Conservation (phyloP, 2,888 invertebrate species). For the Drosophila lacicola region DNA sequence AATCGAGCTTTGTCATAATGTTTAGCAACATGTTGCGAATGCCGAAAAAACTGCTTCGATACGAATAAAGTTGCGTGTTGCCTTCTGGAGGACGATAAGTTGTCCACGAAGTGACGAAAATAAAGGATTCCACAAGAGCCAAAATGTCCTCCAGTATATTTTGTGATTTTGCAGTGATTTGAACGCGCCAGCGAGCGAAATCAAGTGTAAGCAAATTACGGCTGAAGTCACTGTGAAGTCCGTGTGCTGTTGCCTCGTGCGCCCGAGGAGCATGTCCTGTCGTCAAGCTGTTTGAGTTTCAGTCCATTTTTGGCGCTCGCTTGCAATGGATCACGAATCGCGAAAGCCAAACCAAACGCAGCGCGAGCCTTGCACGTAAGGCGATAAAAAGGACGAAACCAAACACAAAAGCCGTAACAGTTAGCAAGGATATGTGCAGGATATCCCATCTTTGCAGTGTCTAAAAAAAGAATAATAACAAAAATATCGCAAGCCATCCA, state of each 20-base stretch:
- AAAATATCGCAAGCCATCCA: constrained; percentile 25
- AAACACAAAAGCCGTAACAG: constrained; percentile 15
- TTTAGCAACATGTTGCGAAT: constrained; percentile 12
- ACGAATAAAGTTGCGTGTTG: constrained; percentile 44
- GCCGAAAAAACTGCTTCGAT: not conserved
- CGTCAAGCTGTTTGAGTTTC: constrained; percentile 43
- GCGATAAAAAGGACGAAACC: constrained; percentile 26
- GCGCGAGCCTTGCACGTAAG: constrained; percentile 34
- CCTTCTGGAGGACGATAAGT: constrained; percentile 18
- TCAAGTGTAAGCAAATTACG: constrained; percentile 19
- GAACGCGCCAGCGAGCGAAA: constrained; percentile 48
- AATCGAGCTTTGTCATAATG: constrained; percentile 27
- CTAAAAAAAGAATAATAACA: constrained; percentile 18
- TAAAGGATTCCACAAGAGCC: constrained; percentile 77
- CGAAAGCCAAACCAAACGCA: constrained; percentile 22
- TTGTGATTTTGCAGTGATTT: constrained; percentile 79
- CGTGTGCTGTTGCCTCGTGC: constrained; percentile 31
- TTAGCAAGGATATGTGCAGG: constrained; percentile 70
- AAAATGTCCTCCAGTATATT: constrained; percentile 74
- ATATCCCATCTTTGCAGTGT: constrained; percentile 66
- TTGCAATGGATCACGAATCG: constrained; percentile 59
- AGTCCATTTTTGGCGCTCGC: constrained; percentile 67
- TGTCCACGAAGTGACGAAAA: constrained; percentile 40
- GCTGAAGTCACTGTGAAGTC: constrained; percentile 27
- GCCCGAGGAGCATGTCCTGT: constrained; percentile 31